Percentiles rank a stretch among this genome's conserved stretches.
These are phyloP conservation scores for Drosophila fuyamai DNA, from an alignment of 1,140 invertebrate genomes.

Conservation along the genomic window DNA sequence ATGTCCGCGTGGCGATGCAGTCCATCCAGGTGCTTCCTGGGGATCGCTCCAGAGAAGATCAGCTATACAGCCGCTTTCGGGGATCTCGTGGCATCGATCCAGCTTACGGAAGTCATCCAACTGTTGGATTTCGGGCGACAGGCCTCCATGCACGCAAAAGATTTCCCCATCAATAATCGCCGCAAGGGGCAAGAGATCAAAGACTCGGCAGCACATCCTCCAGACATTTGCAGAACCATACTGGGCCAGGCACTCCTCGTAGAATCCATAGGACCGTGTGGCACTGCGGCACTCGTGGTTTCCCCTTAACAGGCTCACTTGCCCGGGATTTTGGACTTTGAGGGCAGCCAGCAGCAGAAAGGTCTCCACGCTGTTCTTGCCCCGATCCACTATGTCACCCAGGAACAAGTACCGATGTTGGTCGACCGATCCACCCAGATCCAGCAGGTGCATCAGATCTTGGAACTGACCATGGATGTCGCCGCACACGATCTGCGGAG, in stretches of 20 bases:
- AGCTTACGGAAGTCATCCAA: slow-evolving; percentile 99
- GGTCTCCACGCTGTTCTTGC: slow-evolving; percentile 99
- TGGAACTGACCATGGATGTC: slow-evolving; percentile 99
- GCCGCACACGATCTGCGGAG: slow-evolving; percentile 99
- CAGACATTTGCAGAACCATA: slow-evolving; percentile 99
- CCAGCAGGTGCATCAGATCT: slow-evolving; percentile 99
- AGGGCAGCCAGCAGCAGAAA: slow-evolving; percentile 98
- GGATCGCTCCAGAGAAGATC: slow-evolving; percentile 99
- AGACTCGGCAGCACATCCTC: slow-evolving; percentile 99
- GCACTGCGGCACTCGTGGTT: slow-evolving; percentile 99
- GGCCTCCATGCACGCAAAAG: slow-evolving; percentile 99
- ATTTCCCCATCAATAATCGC: slow-evolving; percentile 99
- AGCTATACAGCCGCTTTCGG: slow-evolving; percentile 99
- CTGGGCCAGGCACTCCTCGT: slow-evolving; percentile 99
- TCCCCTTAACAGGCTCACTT: slow-evolving; percentile 98
- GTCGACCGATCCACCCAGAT: slow-evolving; percentile 98
- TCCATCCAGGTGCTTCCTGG: slow-evolving; percentile 96
- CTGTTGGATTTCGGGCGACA: slow-evolving; percentile 99
- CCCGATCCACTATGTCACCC: slow-evolving; percentile 99
- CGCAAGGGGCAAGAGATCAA: slow-evolving; percentile 98
- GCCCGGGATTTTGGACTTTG: slow-evolving; percentile 99
- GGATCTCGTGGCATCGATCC: slow-evolving; percentile 99
- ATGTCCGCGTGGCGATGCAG: slow-evolving; percentile 98
- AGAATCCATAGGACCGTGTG: slow-evolving; percentile 99
- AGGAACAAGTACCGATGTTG: slow-evolving; percentile 99